Evolutionary conservation across 2,888 invertebrate species (phyloP).

Genomic region (Gymnoscelis rufifasciata): DNA sequence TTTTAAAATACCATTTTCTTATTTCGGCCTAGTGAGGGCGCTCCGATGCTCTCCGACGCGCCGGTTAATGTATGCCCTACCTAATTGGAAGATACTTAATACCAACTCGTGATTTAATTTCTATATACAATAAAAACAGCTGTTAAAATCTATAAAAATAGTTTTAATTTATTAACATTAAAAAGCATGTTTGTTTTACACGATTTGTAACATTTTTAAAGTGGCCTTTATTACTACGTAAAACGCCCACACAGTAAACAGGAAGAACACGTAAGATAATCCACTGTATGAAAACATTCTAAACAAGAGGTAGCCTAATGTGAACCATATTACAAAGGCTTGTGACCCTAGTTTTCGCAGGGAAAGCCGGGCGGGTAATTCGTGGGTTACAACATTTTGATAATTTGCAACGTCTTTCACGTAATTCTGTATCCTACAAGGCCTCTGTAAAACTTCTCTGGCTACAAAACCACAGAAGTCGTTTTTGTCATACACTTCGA

Average conservation of each 20-base stretch:
- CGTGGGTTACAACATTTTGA: slow-evolving; percentile 74
- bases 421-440: slow-evolving; percentile 80
- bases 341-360: slow-evolving; percentile 83
- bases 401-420: slow-evolving; percentile 80
- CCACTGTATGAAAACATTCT: slow-evolving; percentile 75
- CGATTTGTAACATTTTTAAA: slow-evolving; percentile 50
- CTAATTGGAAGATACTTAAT: no score
- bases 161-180: slow-evolving; percentile 27
- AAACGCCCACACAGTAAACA: slow-evolving; percentile 65
- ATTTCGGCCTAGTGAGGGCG: no score
- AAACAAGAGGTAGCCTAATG: slow-evolving; percentile 71
- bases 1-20: no score
- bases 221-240: slow-evolving; percentile 72
- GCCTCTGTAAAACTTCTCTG: slow-evolving; percentile 81
- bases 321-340: slow-evolving; percentile 75
- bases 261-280: slow-evolving; percentile 66
- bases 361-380: slow-evolving; percentile 83
- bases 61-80: no score
- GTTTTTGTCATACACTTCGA: slow-evolving; percentile 80
- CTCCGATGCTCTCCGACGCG: no score
- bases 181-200: slow-evolving; percentile 19
- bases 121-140: neutral
- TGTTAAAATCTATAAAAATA: slow-evolving; percentile 27
- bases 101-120: no score
- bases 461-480: slow-evolving; percentile 82